Conservation (phyloP, 2,113 vertebrate species). For the Platysteira castanea region DNA sequence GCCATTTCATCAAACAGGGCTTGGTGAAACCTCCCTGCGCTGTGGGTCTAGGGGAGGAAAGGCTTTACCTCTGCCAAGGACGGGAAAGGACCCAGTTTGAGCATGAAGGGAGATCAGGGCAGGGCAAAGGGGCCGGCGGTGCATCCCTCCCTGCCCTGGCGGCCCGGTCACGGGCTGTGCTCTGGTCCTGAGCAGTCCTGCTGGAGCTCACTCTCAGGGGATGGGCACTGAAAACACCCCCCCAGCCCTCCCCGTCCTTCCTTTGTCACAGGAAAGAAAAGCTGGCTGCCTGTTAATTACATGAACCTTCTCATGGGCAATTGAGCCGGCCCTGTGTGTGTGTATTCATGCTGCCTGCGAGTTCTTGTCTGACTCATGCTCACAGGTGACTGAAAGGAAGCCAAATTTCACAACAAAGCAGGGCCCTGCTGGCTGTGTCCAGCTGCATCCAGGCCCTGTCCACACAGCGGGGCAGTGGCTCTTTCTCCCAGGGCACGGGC, state of each 20-base stretch:
- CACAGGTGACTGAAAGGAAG: conserved; percentile 37
- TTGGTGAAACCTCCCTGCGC: neutral
- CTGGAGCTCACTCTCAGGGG: neutral
- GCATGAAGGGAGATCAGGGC: neutral
- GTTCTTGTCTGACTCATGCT: neutral
- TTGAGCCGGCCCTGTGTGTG: neutral
- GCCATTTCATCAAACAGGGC: neutral
- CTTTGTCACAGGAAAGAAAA: conserved; percentile 13
- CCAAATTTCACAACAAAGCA: conserved; percentile 15
- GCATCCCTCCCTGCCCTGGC: neutral
- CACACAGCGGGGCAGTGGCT: neutral
- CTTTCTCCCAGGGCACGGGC: neutral
- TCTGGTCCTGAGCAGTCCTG: neutral
- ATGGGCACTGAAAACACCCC: neutral
- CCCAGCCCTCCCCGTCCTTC: neutral
- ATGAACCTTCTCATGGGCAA: conserved; percentile 39
- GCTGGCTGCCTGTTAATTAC: conserved; percentile 36
- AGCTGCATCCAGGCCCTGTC: neutral
- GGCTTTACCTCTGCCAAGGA: neutral
- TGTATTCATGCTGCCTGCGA: neutral
- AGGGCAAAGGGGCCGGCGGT: neutral
- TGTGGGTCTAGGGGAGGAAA: neutral
- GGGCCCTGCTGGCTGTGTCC: neutral
- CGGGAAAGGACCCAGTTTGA: neutral
- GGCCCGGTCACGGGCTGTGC: neutral